Conservation (phyloP, 2,797 vertebrate genomes). For the Tachyglossus aculeatus region DNA sequence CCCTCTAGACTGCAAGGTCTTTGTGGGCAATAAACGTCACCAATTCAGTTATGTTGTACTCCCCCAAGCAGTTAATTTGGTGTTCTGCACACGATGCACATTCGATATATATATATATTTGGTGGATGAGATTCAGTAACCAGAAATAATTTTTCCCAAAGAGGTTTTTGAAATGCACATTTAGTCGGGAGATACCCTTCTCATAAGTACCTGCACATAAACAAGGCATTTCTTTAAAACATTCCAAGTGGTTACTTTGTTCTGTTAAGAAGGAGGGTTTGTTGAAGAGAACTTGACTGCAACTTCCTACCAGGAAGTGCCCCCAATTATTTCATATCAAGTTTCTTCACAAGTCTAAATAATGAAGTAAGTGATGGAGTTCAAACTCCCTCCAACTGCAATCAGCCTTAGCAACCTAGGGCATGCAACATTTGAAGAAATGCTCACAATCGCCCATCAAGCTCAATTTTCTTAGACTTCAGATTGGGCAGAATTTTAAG, state of each 20-base stretch:
- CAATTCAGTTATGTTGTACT: no score
- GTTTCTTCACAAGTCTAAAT: not conserved
- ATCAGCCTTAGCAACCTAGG: not conserved
- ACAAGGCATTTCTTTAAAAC: not conserved
- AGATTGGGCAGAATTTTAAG: no score
- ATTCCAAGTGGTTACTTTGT: slow-evolving; percentile 23
- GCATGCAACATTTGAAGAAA: slow-evolving; percentile 6
- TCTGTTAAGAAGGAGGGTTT: not conserved
- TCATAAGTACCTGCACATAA: not conserved
- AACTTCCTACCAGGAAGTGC: not conserved
- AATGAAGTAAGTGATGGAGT: not conserved
- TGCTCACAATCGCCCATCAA: not conserved
- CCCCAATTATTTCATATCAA: not conserved
- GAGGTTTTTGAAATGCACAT: no score
- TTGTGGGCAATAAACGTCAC: no score
- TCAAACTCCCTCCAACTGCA: slow-evolving; percentile 8
- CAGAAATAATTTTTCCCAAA: no score
- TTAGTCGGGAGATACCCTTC: no score
- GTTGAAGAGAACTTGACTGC: not conserved
- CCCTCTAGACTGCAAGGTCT: no score
- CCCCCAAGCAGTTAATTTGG: no score
- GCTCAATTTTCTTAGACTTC: not conserved
- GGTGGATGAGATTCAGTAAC: no score
- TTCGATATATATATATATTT: no score
- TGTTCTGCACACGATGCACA: no score